A percentile compares a stretch with the other conserved stretches of the same genome.
Conservation (phyloP, 2,113 vertebrate species). For the Tautogolabrus adspersus region DNA sequence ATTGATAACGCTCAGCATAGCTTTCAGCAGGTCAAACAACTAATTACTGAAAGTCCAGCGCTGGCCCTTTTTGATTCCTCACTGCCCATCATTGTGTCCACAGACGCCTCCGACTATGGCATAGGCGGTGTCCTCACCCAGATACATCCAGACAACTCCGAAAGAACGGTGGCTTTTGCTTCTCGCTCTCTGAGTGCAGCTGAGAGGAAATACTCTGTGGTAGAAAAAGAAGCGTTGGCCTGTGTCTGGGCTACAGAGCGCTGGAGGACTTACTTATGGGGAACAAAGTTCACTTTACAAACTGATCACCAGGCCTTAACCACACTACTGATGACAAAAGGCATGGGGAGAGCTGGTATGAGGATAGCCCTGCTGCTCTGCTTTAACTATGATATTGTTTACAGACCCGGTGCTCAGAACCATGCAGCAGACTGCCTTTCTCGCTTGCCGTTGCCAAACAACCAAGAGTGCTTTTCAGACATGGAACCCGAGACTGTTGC, state of each 20-base stretch:
- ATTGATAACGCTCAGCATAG: neutral
- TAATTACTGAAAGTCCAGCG: neutral
- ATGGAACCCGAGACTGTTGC: too few species aligned
- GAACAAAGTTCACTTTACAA: neutral
- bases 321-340: constrained; percentile 12
- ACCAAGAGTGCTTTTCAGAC: too few species aligned
- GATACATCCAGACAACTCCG: neutral
- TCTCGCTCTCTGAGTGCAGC: neutral
- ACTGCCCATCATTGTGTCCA: neutral
- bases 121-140: neutral
- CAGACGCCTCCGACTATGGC: neutral
- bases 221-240: neutral
- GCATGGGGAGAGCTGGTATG: neutral
- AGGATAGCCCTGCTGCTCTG: neutral
- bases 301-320: constrained; percentile 12
- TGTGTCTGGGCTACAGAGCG: neutral
- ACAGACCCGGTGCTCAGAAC: neutral
- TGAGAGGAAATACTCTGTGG: neutral
- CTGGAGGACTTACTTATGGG: constrained; percentile 2
- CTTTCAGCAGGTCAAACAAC: neutral
- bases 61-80: neutral
- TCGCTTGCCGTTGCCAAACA: too few species aligned
- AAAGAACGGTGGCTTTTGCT: neutral
- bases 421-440: neutral
- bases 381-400: neutral